phyloP scores from a whole-genome alignment of 2,797 vertebrate genomes.

The Anisognathus igniventris region DNA sequence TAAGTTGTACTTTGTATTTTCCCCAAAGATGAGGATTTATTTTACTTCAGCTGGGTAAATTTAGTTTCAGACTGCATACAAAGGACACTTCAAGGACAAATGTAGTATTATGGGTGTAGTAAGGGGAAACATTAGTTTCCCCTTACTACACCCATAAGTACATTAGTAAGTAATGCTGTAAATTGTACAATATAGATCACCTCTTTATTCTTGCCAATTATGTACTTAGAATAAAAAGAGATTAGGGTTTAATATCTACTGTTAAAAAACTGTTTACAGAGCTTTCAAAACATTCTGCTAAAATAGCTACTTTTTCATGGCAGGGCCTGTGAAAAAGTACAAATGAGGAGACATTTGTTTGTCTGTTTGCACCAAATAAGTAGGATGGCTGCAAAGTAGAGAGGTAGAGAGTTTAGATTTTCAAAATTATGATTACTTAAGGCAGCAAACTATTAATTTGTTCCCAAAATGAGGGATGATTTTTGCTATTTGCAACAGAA shows the following conservation, averaged over 20 bases:
- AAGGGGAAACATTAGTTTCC: background rate
- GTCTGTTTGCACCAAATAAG: background rate
- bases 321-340: background rate
- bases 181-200: background rate
- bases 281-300: background rate
- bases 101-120: background rate
- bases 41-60: background rate
- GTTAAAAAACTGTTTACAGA: background rate
- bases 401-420: background rate
- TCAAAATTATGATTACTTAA: background rate
- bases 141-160: too few species aligned
- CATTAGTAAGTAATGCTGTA: background rate
- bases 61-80: background rate
- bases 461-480: background rate
- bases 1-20: background rate
- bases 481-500: background rate
- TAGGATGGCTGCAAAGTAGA: background rate
- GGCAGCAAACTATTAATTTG: background rate
- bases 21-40: background rate
- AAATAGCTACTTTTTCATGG: background rate
- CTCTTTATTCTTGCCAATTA: background rate
- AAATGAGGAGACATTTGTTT: background rate
- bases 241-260: background rate
- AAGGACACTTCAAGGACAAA: background rate
- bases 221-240: background rate